These are phyloP conservation scores for Pseudobourletiella spinata DNA, from an alignment of 1,140 invertebrate species.

Conservation along the genomic window DNA sequence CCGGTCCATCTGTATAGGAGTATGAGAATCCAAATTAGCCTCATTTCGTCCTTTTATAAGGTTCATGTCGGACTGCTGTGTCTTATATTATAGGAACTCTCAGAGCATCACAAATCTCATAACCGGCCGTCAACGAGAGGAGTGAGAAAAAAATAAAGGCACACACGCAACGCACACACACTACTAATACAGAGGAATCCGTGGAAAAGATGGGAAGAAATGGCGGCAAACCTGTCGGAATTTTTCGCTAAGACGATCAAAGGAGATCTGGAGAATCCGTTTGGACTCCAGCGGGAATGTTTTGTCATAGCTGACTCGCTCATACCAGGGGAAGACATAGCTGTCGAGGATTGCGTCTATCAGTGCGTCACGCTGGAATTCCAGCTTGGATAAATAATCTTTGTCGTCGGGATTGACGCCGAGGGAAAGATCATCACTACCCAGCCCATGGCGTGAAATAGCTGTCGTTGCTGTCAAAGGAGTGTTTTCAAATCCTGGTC, in stretches of 20 bases:
- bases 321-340: constrained; percentile 31
- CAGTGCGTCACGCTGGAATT: constrained; percentile 20
- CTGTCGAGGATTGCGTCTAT: constrained; percentile 25
- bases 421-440: background rate
- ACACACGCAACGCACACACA: too few relatives aligned
- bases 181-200: too few relatives aligned
- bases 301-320: constrained; percentile 28
- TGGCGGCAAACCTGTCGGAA: constrained; percentile 11
- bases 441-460: background rate
- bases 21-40: background rate
- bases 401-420: background rate
- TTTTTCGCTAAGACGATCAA: constrained; percentile 21
- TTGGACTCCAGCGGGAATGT: constrained; percentile 19
- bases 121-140: too few relatives aligned
- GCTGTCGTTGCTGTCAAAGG: too few relatives aligned
- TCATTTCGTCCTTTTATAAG: too few relatives aligned
- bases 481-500: background rate
- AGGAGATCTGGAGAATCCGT: constrained; percentile 14
- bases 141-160: too few relatives aligned
- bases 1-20: constrained; percentile 21
- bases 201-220: too few relatives aligned
- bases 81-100: too few relatives aligned
- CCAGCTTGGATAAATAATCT: constrained; percentile 2
- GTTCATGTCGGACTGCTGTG: too few relatives aligned
- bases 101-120: too few relatives aligned